These are phyloP conservation scores for Oedothorax gibbosus DNA, from an alignment of 1,140 invertebrate species.

Conservation along the genomic window DNA sequence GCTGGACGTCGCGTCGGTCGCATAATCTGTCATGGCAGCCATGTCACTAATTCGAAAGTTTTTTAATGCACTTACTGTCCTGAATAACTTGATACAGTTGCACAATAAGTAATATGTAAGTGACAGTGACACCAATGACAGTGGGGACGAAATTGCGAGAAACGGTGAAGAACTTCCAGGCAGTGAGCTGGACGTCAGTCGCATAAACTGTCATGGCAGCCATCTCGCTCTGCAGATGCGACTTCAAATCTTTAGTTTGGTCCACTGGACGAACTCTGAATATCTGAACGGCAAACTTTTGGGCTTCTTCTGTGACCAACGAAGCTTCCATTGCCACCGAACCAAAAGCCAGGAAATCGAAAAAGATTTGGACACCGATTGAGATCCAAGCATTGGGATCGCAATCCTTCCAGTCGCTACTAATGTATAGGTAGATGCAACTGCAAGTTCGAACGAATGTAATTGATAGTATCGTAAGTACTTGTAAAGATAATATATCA, in stretches of 20 bases:
- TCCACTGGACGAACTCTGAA: background rate
- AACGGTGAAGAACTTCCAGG: constrained; percentile 43
- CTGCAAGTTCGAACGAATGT: constrained; percentile 35
- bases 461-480: constrained; percentile 14
- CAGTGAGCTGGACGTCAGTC: constrained; percentile 36
- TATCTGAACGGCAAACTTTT: background rate
- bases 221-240: constrained; percentile 14
- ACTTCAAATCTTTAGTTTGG: background rate
- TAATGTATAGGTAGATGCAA: constrained; percentile 32
- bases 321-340: constrained; percentile 33
- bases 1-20: background rate
- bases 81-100: constrained; percentile 35
- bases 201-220: constrained; percentile 3
- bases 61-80: constrained; percentile 25
- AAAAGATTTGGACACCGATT: constrained; percentile 11
- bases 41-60: too few species aligned
- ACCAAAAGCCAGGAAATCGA: constrained; percentile 41
- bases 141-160: constrained; percentile 36
- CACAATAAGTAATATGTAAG: constrained; percentile 43
- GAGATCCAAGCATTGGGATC: background rate
- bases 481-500: constrained; percentile 29
- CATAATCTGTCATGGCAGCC: background rate
- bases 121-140: constrained; percentile 28
- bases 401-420: background rate
- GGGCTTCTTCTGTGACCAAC: constrained; percentile 37